Evolutionary conservation across 2,797 vertebrate species (phyloP).

Genomic region (Smutsia gigantea): DNA sequence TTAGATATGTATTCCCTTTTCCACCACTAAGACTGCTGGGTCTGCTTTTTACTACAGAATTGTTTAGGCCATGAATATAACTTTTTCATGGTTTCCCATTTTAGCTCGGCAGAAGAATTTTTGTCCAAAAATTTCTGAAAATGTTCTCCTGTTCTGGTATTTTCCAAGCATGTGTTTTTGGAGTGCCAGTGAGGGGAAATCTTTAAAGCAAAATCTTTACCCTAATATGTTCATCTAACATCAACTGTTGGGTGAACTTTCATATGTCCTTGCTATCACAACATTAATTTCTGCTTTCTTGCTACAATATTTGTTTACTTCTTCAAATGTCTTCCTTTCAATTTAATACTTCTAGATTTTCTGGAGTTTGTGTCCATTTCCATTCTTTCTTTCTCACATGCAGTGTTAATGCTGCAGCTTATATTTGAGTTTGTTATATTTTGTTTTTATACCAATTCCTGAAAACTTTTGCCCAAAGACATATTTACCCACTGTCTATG

Average conservation of each 20-base stretch:
- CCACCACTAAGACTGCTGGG: neutral
- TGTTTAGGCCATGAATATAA: neutral
- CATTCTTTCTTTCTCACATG: neutral
- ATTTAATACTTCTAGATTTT: neutral
- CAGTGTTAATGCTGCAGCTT: neutral
- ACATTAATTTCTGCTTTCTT: neutral
- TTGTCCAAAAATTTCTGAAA: slow-evolving; percentile 19
- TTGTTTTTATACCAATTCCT: neutral
- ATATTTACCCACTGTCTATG: neutral
- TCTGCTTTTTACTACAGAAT: neutral
- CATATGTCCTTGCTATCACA: neutral
- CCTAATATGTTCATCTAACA: neutral
- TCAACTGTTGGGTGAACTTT: neutral
- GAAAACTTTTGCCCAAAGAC: neutral
- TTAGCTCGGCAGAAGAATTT: slow-evolving; percentile 1
- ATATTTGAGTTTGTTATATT: slow-evolving; percentile 9
- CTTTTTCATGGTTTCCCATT: neutral
- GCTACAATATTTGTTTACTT: neutral
- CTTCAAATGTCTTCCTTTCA: neutral
- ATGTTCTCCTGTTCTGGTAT: neutral
- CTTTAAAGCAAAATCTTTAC: neutral
- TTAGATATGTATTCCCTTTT: neutral
- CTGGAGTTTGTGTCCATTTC: neutral
- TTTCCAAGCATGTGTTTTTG: neutral
- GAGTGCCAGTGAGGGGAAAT: neutral